Evolutionary conservation across 2,797 vertebrate species (phyloP).

Genomic region (Hylomyscus alleni): DNA sequence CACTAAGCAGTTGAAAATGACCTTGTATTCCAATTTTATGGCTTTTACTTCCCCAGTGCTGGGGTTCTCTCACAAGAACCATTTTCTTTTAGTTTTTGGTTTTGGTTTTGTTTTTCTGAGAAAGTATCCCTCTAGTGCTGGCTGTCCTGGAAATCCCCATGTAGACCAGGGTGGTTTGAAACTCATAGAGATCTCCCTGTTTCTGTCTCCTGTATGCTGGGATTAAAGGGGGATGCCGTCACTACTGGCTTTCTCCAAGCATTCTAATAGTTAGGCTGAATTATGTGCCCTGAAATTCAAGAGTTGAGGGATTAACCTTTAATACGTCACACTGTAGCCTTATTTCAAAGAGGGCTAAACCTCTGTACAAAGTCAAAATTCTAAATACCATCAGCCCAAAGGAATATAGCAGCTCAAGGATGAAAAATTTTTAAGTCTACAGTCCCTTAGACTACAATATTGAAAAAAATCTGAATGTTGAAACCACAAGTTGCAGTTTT

Average conservation of each 20-base stretch:
- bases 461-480: not conserved
- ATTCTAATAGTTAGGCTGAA: not conserved
- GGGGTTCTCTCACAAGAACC: not conserved
- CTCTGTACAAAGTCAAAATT: too few relatives aligned
- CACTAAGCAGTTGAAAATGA: not conserved
- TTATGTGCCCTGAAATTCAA: not conserved
- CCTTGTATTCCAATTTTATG: too few relatives aligned
- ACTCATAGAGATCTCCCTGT: not conserved
- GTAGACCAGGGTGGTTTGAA: not conserved
- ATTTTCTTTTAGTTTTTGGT: not conserved
- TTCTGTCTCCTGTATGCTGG: not conserved
- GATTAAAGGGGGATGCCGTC: not conserved
- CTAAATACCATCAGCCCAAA: not conserved
- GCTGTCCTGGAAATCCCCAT: not conserved
- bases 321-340: not conserved
- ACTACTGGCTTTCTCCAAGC: not conserved
- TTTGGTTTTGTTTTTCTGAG: not conserved
- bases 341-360: not conserved
- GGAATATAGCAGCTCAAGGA: not conserved
- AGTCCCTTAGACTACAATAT: not conserved
- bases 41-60: not conserved
- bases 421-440: not conserved
- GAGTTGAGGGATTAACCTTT: not conserved
- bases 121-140: not conserved
- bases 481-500: not conserved